These are phyloP conservation scores for Frankliniella fusca DNA, from an alignment of 2,888 invertebrate species.

Conservation along the genomic window DNA sequence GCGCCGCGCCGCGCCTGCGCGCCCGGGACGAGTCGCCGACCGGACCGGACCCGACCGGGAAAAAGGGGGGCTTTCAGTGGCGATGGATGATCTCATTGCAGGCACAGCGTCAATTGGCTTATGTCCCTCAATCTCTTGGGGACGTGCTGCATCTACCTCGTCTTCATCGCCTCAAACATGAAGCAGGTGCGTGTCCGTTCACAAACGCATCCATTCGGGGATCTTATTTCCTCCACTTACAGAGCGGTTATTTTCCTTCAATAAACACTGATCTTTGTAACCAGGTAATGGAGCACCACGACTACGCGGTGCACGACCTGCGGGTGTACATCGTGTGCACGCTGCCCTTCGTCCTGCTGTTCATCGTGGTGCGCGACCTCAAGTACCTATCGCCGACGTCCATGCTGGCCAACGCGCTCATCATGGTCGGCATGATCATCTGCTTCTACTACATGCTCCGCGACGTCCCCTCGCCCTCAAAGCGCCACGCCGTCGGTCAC, in stretches of 20 bases:
- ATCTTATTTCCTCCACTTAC: too few relatives aligned
- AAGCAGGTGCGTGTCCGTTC: constrained; percentile 53
- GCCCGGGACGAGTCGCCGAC: background rate
- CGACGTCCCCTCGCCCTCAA: constrained; percentile 57
- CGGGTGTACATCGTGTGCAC: constrained; percentile 64
- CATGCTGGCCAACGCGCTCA: constrained; percentile 85
- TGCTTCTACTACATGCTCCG: constrained; percentile 83
- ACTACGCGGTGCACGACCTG: constrained; percentile 45
- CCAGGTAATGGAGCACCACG: constrained; percentile 59
- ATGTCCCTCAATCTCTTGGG: constrained; percentile 88
- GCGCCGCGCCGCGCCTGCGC: background rate
- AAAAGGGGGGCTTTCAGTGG: background rate
- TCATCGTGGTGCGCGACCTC: constrained; percentile 77
- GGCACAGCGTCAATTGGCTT: constrained; percentile 74
- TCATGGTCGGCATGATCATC: constrained; percentile 79
- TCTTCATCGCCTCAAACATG: constrained; percentile 84
- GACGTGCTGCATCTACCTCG: constrained; percentile 96
- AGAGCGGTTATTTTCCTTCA: too few relatives aligned
- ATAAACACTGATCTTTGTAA: background rate
- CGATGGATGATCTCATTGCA: constrained; percentile 43
- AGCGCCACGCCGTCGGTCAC: constrained; percentile 54
- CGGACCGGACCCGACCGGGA: too few relatives aligned
- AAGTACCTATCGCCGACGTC: constrained; percentile 89
- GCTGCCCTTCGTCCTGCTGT: constrained; percentile 63
- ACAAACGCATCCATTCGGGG: background rate